Evolutionary conservation across 2,888 invertebrate genomes (phyloP).

Genomic region (Gasteruption jaculator): DNA sequence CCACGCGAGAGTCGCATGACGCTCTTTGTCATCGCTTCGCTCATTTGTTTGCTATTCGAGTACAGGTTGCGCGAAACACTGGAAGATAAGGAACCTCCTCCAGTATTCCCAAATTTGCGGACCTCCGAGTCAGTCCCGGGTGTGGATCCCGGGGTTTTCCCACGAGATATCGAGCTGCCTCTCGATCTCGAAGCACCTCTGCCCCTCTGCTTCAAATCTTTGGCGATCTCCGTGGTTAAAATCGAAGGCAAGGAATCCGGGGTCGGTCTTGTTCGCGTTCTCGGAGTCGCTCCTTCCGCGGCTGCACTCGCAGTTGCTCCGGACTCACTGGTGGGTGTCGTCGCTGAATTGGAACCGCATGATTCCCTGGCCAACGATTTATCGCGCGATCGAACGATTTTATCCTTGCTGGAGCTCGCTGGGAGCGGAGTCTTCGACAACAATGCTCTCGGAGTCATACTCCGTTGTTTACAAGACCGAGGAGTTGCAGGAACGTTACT

Average conservation of each 20-base stretch:
- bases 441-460: too few species aligned
- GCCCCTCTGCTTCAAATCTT: constrained; percentile 43
- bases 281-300: constrained; percentile 4
- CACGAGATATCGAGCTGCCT: constrained; percentile 22
- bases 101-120: too few species aligned
- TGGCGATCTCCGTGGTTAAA: constrained; percentile 45
- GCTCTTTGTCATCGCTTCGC: constrained; percentile 23
- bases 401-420: constrained; percentile 55
- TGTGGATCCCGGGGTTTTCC: constrained; percentile 37
- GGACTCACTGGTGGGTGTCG: constrained; percentile 46
- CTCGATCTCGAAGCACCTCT: constrained; percentile 28
- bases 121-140: too few species aligned
- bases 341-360: constrained; percentile 37
- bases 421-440: too few species aligned
- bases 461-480: too few species aligned
- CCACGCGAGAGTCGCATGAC: constrained; percentile 7
- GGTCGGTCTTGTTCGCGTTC: constrained; percentile 39
- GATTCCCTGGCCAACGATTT: constrained; percentile 56
- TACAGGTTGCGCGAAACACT: too few species aligned
- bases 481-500: too few species aligned
- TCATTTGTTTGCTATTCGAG: constrained; percentile 14
- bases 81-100: too few species aligned
- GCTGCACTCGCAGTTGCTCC: constrained; percentile 47
- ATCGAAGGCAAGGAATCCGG: constrained; percentile 45
- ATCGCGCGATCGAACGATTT: constrained; percentile 60